Evolutionary conservation across 1,140 invertebrate species (phyloP), one percentile per base, ranked within the genome.

Genomic region (Battus philenor): DNA sequence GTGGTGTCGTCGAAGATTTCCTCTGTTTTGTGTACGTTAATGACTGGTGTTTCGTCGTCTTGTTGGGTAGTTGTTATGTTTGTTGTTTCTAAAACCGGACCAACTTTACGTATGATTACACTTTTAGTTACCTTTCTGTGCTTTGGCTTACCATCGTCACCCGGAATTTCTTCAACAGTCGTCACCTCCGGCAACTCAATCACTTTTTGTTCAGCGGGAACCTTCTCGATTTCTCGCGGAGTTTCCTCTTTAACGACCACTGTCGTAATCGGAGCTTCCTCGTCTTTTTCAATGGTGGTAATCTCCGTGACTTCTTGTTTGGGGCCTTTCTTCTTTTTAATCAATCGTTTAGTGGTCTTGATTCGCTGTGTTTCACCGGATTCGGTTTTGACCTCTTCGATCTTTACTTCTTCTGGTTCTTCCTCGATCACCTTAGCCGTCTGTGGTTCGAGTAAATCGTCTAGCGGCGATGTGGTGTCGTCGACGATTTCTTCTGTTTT

Each of bases 211-310:
- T 15, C n/a, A 17, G 32, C n/a, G 43, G 60, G 55, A 48, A 70
- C 54, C 4, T 57, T 55, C 36, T 84, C 71, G 45, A 56, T 56
- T 2, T 77, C 53, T 49, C 80, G 50, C 12, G 27, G 71, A 0
- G 63, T 44, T 30, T 30, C 22, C 18, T 71, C 50, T 18, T 54
- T 51, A 3, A 16, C 30, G 0, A 57, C 32, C 24, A 75, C 64
- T 47, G 10, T 32, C 4, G 36, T 43, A 1, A 15, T 10, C 2
- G 33, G n/a, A 6, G 4, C 26, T 11, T 38, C 44, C 17, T 4
- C 16, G 41, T 87, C 81, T 62, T 87, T 82, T 66, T 87, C 74
- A 31, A 87, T 59, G 11, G 86, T 86, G n/a, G 81, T 74, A 41
- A 86, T 81, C 73, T 88, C 83, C 8, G 77, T 86, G 2, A 80